phyloP scores from a whole-genome alignment of 2,888 invertebrate species.

The Conops quadrifasciatus region DNA sequence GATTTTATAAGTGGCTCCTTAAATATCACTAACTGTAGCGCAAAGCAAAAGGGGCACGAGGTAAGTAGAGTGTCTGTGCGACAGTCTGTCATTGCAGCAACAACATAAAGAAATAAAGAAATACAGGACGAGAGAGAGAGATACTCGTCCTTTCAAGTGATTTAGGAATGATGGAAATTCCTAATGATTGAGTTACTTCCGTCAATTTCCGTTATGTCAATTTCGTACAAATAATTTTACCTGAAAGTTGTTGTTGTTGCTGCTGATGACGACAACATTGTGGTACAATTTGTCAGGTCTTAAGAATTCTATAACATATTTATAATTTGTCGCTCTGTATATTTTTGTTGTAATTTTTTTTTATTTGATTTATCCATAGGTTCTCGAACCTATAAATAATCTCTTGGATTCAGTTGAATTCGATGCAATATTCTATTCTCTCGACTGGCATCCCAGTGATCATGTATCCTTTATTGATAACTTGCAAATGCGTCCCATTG shows the following conservation, averaged over 20 bases:
- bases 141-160: not conserved
- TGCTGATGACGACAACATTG: not conserved
- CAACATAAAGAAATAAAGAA: not conserved
- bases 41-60: constrained; percentile 89
- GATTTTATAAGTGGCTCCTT: constrained; percentile 96
- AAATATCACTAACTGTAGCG: constrained; percentile 91
- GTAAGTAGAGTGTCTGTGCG: constrained; percentile 65
- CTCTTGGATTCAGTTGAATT: constrained; percentile 83
- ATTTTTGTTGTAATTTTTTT: not conserved
- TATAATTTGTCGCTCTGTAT: not conserved
- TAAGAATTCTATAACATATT: too few species aligned
- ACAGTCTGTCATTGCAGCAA: not conserved
- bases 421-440: constrained; percentile 89
- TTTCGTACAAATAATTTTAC: not conserved
- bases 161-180: too few species aligned
- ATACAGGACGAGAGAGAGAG: not conserved
- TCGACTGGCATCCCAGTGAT: constrained; percentile 94
- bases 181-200: constrained; percentile 12
- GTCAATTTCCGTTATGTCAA: constrained; percentile 1
- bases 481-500: constrained; percentile 77
- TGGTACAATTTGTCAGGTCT: not conserved
- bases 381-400: constrained; percentile 90
- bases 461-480: constrained; percentile 94
- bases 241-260: not conserved
- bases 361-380: constrained; percentile 65